These are phyloP conservation scores for Bombus haemorrhoidalis DNA, from an alignment of 1,140 invertebrate species.

Conservation along the genomic window DNA sequence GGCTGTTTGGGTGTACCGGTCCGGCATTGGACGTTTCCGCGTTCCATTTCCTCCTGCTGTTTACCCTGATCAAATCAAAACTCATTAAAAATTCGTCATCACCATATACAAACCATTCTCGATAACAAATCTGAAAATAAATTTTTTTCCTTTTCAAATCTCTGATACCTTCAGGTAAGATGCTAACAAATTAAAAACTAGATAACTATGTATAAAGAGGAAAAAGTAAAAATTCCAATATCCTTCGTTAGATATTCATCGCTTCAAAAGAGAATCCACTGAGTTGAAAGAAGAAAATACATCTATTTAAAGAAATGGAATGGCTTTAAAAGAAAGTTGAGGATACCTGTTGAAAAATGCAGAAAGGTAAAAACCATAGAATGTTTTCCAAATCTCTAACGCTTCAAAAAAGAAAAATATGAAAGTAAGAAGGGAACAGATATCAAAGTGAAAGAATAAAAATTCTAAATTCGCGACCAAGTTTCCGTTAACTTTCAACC, in stretches of 20 bases:
- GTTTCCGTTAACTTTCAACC: background rate
- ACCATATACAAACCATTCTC: background rate
- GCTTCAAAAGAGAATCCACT: background rate
- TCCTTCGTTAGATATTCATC: background rate
- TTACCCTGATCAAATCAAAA: constrained; percentile 21
- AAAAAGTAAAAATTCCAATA: background rate
- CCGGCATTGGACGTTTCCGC: constrained; percentile 59
- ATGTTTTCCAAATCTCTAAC: background rate
- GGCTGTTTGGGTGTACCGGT: constrained; percentile 75
- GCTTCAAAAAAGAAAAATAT: background rate
- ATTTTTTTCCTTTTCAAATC: background rate
- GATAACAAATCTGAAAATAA: background rate
- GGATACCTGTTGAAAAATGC: background rate
- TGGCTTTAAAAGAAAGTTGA: background rate
- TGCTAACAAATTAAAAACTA: no score
- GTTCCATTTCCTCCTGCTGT: constrained; percentile 15
- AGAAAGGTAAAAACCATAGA: background rate
- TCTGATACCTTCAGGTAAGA: background rate
- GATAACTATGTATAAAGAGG: no score
- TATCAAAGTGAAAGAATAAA: background rate
- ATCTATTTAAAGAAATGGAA: no score
- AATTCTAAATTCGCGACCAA: background rate
- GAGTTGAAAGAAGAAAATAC: background rate
- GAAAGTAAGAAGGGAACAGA: background rate
- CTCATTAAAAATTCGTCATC: background rate